Conservation (phyloP, 2,888 invertebrate species). For the Melanophora roralis region DNA sequence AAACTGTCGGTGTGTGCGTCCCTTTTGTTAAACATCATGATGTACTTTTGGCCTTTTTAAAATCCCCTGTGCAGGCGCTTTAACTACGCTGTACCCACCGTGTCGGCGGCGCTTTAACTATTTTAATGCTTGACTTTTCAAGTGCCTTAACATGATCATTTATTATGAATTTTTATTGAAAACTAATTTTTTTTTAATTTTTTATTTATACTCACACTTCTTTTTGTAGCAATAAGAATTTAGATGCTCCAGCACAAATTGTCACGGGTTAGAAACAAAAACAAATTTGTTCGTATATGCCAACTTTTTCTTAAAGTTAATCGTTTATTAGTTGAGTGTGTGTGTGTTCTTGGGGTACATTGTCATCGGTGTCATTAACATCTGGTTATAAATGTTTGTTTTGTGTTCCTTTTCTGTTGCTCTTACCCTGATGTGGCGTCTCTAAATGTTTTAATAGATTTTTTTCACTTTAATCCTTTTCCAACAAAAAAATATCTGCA, state of each 20-base stretch:
- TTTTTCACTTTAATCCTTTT: slow-evolving; percentile 2
- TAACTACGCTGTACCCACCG: not conserved
- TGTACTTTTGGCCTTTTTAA: not conserved
- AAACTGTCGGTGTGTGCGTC: not conserved
- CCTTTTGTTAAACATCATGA: slow-evolving; percentile 28
- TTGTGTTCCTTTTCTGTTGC: not conserved
- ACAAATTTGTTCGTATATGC: not conserved
- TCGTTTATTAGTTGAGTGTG: not conserved
- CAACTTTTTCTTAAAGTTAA: not conserved
- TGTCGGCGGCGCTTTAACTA: slow-evolving; percentile 36
- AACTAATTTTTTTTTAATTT: slow-evolving; percentile 68
- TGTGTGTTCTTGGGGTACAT: not conserved
- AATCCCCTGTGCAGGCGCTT: slow-evolving; percentile 31
- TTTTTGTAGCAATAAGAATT: not conserved
- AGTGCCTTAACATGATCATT: slow-evolving; percentile 66
- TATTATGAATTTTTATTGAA: slow-evolving; percentile 73
- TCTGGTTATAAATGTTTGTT: slow-evolving; percentile 9
- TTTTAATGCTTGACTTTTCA: slow-evolving; percentile 29
- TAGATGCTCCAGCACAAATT: no score
- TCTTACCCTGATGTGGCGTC: slow-evolving; percentile 23
- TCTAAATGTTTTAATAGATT: slow-evolving; percentile 33
- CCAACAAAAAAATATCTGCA: no score
- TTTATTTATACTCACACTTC: not conserved
- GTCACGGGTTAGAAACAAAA: not conserved
- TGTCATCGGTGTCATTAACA: slow-evolving; percentile 46